A percentile compares a stretch with the other conserved stretches of the same genome.
These are phyloP conservation scores for Ctena decussata DNA, from an alignment of 2,888 invertebrate species.

Conservation along the genomic window DNA sequence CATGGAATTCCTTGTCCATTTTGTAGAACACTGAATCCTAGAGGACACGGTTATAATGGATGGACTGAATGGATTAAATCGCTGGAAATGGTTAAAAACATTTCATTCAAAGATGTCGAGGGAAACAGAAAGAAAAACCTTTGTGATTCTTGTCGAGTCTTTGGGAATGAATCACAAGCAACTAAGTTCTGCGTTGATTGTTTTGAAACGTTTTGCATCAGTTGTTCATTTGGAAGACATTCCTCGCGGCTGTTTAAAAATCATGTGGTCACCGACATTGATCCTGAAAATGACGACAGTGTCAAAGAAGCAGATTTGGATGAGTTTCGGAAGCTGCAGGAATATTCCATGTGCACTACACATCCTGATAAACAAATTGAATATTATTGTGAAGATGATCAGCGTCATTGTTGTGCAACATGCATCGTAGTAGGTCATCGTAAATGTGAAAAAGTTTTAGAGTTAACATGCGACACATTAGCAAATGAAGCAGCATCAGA, in stretches of 20 bases:
- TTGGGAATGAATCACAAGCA: neutral
- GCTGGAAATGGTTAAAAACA: neutral
- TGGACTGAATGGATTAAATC: neutral
- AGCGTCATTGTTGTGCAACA: neutral
- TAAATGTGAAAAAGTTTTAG: neutral
- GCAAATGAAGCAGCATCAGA: neutral
- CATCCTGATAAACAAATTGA: neutral
- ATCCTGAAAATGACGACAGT: neutral
- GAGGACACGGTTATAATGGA: too few relatives aligned
- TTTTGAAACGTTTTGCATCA: neutral
- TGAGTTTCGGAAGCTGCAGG: neutral
- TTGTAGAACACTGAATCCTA: neutral
- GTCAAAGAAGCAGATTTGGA: neutral
- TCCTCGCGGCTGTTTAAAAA: neutral
- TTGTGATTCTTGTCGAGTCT: neutral
- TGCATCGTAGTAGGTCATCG: neutral
- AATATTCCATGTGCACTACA: neutral
- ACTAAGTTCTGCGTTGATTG: neutral
- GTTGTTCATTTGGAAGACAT: neutral
- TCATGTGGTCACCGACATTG: neutral
- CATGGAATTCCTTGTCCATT: neutral
- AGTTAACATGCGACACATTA: neutral
- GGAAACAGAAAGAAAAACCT: too few relatives aligned
- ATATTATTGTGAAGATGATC: neutral
- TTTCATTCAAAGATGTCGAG: too few relatives aligned